Evolutionary conservation across 2,888 invertebrate genomes (phyloP), one percentile per base, ranked within the genome.

Genomic region (Dryobota labecula): DNA sequence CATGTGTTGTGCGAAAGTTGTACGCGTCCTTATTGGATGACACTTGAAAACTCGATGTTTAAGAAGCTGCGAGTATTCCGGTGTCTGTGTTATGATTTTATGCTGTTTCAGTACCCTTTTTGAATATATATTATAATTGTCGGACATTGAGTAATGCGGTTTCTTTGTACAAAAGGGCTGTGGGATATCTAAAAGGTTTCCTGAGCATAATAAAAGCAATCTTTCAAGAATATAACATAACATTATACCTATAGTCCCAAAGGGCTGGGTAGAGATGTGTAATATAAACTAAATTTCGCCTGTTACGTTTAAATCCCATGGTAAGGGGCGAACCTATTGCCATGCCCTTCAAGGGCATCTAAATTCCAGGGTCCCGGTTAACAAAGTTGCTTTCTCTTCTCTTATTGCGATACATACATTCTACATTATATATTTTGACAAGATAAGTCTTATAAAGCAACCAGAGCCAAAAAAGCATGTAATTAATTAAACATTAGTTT

Each of bases 401-500:
- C 51, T 15, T 8, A 18, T 27, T 8, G 13, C 0, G 49, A 1
- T 51, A 7, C 24, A 7, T 24, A 51, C 8, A 36, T n/a, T n/a
- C n/a, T 49, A 4, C 13, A 2, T 2, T 18, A 51, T 24, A 24
- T 51, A 18, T 51, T 51, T 27, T 27, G 27, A 51, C 15, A 27
- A 18, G 27, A 18, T 51, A 18, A 9, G 5, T 53, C 13, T 11
- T 24, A 7, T 9, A 45, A 24, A 56, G 13, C 8, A 73, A 73
- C 36, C 9, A n/a, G 5, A 36, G 13, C 13, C n/a, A 15, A 47
- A 58, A 47, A 73, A 41, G 15, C 8, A 27, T 30, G 9, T 57
- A 15, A 5, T 53, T 77, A 57, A 78, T 73, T 66, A 78, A 41
- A 54, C 43, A 51, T 71, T 70, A 3, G n/a, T 49, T 51, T 61